Evolutionary conservation across 2,113 vertebrate species (phyloP).

Genomic region (Muscicapa adusta): DNA sequence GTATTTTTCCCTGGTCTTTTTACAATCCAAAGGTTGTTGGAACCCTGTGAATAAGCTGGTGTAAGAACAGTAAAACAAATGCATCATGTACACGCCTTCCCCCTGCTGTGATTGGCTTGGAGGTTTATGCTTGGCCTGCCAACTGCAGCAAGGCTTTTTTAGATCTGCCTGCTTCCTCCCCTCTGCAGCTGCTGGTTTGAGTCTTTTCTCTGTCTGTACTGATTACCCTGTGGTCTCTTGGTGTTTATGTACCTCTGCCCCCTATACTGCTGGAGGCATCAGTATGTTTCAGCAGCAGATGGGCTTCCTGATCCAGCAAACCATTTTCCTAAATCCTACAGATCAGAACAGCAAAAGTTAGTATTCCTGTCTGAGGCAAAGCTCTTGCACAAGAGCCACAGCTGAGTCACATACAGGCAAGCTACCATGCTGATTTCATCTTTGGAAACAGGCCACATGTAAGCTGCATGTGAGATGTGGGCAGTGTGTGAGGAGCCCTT

Average conservation of each 20-base stretch:
- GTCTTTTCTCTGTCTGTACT: fast-evolving
- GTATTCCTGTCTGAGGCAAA: not conserved
- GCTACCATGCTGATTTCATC: not conserved
- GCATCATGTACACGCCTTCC: not conserved
- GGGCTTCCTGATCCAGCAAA: not conserved
- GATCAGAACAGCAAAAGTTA: not conserved
- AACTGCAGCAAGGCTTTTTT: not conserved
- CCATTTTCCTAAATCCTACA: not conserved
- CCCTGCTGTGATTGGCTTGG: not conserved
- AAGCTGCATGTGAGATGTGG: not conserved
- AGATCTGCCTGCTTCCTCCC: not conserved
- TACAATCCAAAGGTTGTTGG: not conserved
- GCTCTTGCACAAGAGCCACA: not conserved
- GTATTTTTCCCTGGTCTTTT: not conserved
- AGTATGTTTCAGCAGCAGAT: not conserved
- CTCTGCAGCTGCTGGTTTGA: not conserved
- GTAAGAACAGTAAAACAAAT: not conserved
- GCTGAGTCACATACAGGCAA: not conserved
- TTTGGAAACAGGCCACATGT: not conserved
- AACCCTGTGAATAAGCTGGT: not conserved
- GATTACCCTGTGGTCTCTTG: not conserved
- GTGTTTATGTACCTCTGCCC: not conserved
- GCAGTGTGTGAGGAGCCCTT: not conserved
- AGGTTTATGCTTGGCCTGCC: not conserved
- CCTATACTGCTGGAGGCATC: not conserved